Evolutionary conservation across 1,140 invertebrate species (phyloP), one percentile per base, ranked within the genome.

Genomic region (Euura lappo): DNA sequence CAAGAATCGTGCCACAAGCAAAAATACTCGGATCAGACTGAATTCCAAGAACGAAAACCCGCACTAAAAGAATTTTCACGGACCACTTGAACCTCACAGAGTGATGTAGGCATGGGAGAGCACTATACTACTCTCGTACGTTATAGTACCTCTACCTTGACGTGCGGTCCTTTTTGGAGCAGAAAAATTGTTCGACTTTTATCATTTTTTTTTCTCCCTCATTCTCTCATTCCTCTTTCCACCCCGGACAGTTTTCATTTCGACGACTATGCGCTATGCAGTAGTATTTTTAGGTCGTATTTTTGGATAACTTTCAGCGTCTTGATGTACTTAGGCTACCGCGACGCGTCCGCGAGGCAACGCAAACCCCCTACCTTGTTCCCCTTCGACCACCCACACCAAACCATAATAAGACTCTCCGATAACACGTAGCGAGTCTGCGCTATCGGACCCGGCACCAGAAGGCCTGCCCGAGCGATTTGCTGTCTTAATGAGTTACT

Each of bases 201-300:
- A 28, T 28, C 28, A 28, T 28, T 28, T 28, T 28, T 28, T 28
- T 28, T 60, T n/a, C 51, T n/a, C 13, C 8, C 13, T 60, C 3
- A 60, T 60, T 60, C 13, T 60, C 51, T 60, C 51, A 28, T n/a
- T n/a, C 51, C 47, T 51, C 47, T 51, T 51, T 51, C 47, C 47
- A 6, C 51, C 3, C 51, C 51, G 13, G 51, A 60, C 51, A 60
- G 51, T 60, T 60, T 6, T 60, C 51, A 60, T 60, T 60, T 60
- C 8, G 51, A 60, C 8, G 51, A 60, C 28, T 28, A 28, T 28
- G 28, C 28, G 28, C 28, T 28, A 28, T 8, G 51, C 13, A 8
- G 51, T n/a, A 60, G 51, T 60, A 60, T 60, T 60, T 60, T 60
- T 60, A 60, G 51, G 51, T n/a, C 10, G 51, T 60, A 60, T 60